Percentiles rank a stretch among this genome's conserved stretches.
Evolutionary conservation across 2,797 vertebrate species (phyloP).

Genomic region (Sebastes iracundus): DNA sequence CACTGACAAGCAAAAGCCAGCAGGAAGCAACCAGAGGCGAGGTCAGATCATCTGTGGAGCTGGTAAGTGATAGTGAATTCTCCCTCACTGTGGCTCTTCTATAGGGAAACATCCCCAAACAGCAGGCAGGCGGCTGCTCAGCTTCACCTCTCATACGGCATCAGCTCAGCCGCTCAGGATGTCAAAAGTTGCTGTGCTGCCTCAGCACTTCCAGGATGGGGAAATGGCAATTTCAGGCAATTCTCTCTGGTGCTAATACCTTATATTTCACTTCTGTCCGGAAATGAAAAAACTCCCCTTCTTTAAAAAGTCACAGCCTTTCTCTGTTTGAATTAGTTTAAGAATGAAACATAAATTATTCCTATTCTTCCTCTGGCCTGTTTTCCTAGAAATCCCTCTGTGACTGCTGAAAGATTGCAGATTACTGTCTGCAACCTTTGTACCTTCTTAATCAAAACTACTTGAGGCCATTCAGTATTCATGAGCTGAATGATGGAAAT

Average conservation of each 20-base stretch:
- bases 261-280: conserved; percentile 20
- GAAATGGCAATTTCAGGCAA: conserved; percentile 17
- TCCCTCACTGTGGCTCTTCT: conserved; percentile 20
- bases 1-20: conserved; percentile 30
- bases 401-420: conserved; percentile 13
- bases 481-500: conserved; percentile 54
- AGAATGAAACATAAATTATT: conserved; percentile 48
- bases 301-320: conserved; percentile 1
- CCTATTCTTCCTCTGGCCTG: neutral
- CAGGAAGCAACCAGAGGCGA: conserved; percentile 37
- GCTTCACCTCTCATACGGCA: conserved; percentile 7
- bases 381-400: conserved; percentile 24
- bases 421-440: conserved; percentile 45
- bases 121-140: conserved; percentile 27
- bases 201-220: conserved; percentile 18
- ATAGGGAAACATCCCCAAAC: conserved; percentile 15
- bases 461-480: conserved; percentile 53
- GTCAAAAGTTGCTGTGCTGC: conserved; percentile 6
- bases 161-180: neutral
- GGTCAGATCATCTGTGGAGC: conserved; percentile 43
- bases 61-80: conserved; percentile 33
- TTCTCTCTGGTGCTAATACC: conserved; percentile 21
- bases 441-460: conserved; percentile 49
- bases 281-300: conserved; percentile 21
- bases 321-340: conserved; percentile 16